Conservation (phyloP, 2,797 vertebrate genomes). For the Sus cebifrons region DNA sequence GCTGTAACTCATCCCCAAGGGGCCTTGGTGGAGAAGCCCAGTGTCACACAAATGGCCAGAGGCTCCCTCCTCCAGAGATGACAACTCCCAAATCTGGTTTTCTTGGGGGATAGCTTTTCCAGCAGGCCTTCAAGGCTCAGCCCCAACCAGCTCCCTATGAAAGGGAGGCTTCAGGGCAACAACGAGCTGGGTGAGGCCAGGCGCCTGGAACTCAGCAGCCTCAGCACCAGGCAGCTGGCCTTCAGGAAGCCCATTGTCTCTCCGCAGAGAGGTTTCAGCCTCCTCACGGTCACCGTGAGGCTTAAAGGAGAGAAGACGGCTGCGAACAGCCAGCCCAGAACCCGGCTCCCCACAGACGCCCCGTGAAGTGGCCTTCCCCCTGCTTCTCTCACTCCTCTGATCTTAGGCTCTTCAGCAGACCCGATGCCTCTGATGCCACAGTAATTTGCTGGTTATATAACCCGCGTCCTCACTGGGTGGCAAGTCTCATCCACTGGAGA, state of each 20-base stretch:
- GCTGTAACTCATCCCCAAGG: not conserved
- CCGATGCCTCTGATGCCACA: not conserved
- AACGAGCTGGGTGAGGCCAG: not conserved
- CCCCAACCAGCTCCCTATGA: not conserved
- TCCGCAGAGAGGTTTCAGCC: not conserved
- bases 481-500: constrained; percentile 66
- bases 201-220: fast-evolving
- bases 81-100: not conserved
- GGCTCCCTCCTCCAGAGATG: not conserved
- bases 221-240: not conserved
- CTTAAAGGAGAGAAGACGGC: not conserved
- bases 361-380: not conserved
- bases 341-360: not conserved
- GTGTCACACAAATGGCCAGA: not conserved
- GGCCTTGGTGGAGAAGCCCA: not conserved
- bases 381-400: not conserved
- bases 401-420: not conserved
- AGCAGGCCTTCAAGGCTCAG: not conserved
- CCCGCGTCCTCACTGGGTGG: not conserved
- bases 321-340: not conserved
- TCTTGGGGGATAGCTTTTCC: not conserved
- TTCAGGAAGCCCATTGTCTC: not conserved
- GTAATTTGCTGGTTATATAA: constrained; percentile 73
- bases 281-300: not conserved
- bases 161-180: not conserved